Evolutionary conservation across 2,888 invertebrate species (phyloP), one percentile per base, ranked within the genome.

Genomic region (Volucella inanis): DNA sequence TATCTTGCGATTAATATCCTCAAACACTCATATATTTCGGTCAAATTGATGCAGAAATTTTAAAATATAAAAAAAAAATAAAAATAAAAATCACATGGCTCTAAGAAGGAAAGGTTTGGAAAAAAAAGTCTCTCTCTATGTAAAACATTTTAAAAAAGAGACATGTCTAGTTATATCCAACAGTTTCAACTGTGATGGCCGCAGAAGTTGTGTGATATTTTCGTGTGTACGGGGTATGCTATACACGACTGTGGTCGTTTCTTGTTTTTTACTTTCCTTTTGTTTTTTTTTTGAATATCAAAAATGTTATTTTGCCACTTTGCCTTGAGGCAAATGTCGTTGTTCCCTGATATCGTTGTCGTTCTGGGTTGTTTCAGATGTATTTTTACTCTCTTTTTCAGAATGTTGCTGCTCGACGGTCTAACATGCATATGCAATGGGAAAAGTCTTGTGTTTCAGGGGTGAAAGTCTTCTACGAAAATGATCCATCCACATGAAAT

Each of bases 241-340:
- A 14, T 61, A 65, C 64, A 70, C 54, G 75, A 62, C 41, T 54
- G 57, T 59, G 70, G 75, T 72, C 65, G 45, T 65, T 31, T 31
- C 6, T 4, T 31, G 12, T 12, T 47, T 12, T 45, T n/a, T n/a
- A 1, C 2, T 22, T 22, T 22, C 2, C 18, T 22, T 22, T 22
- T n/a, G n/a, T 22, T 22, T 2, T 22, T 47, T n/a, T 54, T 81
- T 81, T 71, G 81, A 77, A 81, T 81, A 80, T 81, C 80, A 80
- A 76, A 85, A 80, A 85, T 85, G 65, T 68, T 85, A 81, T 81
- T 68, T 85, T 85, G 45, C 76, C 85, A 81, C 67, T 77, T 81
- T 81, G 77, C 76, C 68, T 72, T 67, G 41, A 76, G 72, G 62
- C 52, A 81, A 77, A 67, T 72, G 81, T 68, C 68, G 54, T 77